These are phyloP conservation scores for Lutjanus erythropterus DNA, from an alignment of 2,113 vertebrate species.

Conservation along the genomic window DNA sequence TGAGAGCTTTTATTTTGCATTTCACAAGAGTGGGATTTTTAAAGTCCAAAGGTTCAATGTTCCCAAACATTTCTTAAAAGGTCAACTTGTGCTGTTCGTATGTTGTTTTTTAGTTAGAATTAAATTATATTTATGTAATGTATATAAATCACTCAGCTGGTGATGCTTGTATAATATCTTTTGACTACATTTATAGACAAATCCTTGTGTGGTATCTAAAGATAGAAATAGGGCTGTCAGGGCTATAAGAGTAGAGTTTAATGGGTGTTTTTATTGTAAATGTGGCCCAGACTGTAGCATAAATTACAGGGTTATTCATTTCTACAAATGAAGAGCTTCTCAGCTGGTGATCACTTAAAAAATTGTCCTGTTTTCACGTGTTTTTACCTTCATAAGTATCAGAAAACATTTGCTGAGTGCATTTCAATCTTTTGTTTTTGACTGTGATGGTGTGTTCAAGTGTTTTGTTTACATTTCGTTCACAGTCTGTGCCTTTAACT, in stretches of 20 bases:
- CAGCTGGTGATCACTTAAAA: not conserved
- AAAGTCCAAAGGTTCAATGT: constrained; percentile 63
- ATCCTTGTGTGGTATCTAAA: not conserved
- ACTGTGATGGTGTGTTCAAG: not conserved
- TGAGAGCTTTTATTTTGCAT: constrained; percentile 44
- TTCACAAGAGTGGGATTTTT: constrained; percentile 36
- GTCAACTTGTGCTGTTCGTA: constrained; percentile 49
- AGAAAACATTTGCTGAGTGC: not conserved
- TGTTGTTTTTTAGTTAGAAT: constrained; percentile 34
- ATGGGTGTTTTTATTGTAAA: constrained; percentile 24
- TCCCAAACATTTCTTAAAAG: constrained; percentile 65
- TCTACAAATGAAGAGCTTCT: not conserved
- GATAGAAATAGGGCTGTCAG: not conserved
- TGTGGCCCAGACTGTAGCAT: not conserved
- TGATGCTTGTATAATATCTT: not conserved
- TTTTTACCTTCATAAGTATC: not conserved
- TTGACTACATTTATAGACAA: not conserved
- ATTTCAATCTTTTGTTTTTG: not conserved
- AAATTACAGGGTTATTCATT: not conserved
- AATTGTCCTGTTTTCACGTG: not conserved
- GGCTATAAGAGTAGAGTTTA: not conserved
- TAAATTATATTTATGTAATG: constrained; percentile 67
- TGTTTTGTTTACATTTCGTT: not conserved
- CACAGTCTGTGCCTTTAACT: constrained; percentile 5
- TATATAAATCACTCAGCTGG: constrained; percentile 1